Evolutionary conservation across 2,888 invertebrate species (phyloP).

Genomic region (Lasioglossum morio): DNA sequence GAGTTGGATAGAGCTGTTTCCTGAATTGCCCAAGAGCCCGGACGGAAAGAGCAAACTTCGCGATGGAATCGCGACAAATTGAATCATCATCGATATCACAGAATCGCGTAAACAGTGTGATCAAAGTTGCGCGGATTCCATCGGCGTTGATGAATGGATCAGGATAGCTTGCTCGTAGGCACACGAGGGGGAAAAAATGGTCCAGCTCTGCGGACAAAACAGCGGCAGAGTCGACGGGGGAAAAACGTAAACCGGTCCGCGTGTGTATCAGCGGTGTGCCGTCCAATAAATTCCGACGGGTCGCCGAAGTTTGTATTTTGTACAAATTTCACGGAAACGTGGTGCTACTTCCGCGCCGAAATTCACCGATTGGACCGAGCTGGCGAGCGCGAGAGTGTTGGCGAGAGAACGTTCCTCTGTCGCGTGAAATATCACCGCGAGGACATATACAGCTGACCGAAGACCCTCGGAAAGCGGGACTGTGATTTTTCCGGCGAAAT

Average conservation of each 20-base stretch:
- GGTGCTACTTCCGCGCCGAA: slow-evolving; percentile 27
- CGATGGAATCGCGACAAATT: slow-evolving; percentile 48
- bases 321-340: slow-evolving; percentile 52
- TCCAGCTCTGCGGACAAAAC: neutral
- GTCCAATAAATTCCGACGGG: slow-evolving; percentile 52
- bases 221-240: slow-evolving; percentile 8
- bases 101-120: slow-evolving; percentile 38
- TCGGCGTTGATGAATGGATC: slow-evolving; percentile 56
- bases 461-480: neutral
- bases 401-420: neutral
- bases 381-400: neutral
- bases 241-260: slow-evolving; percentile 14
- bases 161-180: neutral
- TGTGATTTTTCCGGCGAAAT: slow-evolving; percentile 23
- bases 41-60: slow-evolving; percentile 10
- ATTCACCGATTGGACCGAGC: slow-evolving; percentile 28
- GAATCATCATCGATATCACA: slow-evolving; percentile 55
- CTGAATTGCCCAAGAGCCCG: neutral
- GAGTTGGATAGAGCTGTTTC: neutral
- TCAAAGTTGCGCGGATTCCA: slow-evolving; percentile 33
- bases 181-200: slow-evolving; percentile 27
- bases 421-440: slow-evolving; percentile 36
- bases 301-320: slow-evolving; percentile 46
- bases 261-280: slow-evolving; percentile 39
- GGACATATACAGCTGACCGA: neutral